A percentile compares a stretch with the other conserved stretches of the same genome.
These are phyloP conservation scores for Cheilosia urbana DNA, from an alignment of 2,888 invertebrate species.

Conservation along the genomic window DNA sequence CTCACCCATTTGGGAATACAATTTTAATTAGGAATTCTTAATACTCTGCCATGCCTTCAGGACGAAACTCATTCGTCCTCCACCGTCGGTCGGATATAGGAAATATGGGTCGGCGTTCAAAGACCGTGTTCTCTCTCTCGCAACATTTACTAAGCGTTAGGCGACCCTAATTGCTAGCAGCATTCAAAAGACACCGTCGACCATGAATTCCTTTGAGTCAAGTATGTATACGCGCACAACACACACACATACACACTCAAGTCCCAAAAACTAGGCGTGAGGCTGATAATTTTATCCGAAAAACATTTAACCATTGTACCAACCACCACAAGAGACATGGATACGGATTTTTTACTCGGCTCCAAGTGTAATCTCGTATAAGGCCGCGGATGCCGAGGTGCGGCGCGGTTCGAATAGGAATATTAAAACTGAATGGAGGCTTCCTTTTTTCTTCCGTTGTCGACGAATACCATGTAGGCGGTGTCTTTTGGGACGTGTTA, in stretches of 20 bases:
- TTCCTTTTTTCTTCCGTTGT: not conserved
- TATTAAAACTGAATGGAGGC: not conserved
- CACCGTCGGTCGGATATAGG: not conserved
- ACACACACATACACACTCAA: not conserved
- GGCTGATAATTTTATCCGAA: constrained; percentile 59
- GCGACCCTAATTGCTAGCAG: constrained; percentile 52
- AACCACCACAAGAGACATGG: constrained; percentile 40
- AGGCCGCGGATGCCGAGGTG: constrained; percentile 1
- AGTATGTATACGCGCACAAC: not conserved
- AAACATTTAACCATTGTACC: constrained; percentile 39
- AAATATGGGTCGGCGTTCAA: not conserved
- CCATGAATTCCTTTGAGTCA: constrained; percentile 57
- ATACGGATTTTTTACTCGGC: constrained; percentile 31
- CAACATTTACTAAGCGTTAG: constrained; percentile 6
- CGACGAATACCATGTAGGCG: not conserved
- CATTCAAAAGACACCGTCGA: constrained; percentile 30
- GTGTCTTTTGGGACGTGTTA: constrained; percentile 63
- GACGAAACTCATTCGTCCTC: constrained; percentile 16
- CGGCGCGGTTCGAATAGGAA: not conserved
- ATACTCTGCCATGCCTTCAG: constrained; percentile 40
- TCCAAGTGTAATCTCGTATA: constrained; percentile 22
- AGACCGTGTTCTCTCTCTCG: not conserved
- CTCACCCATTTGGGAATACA: constrained; percentile 59
- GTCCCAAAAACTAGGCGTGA: constrained; percentile 30
- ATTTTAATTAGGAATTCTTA: constrained; percentile 69